phyloP scores from a whole-genome alignment of 2,113 vertebrate species.

The Neopipo cinnamomea region DNA sequence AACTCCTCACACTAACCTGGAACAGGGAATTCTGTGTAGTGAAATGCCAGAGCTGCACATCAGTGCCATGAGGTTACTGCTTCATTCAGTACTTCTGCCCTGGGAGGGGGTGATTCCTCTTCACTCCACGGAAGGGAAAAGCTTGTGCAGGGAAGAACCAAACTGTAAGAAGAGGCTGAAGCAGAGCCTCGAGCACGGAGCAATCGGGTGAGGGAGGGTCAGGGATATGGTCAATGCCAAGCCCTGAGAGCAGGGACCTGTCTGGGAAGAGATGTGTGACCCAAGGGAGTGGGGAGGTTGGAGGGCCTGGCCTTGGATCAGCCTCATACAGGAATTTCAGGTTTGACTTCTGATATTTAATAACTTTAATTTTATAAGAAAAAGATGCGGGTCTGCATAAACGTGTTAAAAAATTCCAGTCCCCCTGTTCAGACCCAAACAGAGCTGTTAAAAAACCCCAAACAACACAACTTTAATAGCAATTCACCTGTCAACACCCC shows the following conservation, averaged over 20 bases:
- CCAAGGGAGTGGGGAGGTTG: fast-evolving
- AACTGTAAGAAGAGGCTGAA: background rate
- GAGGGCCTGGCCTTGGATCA: background rate
- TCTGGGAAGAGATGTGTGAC: background rate
- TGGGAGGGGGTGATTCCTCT: background rate
- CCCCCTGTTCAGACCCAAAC: background rate
- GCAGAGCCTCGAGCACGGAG: background rate
- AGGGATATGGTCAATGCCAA: background rate
- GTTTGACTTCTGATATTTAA: background rate
- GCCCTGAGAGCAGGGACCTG: background rate
- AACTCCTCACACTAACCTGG: background rate
- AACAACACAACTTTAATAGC: background rate
- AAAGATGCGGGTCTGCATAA: background rate
- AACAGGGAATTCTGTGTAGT: background rate
- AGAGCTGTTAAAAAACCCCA: background rate
- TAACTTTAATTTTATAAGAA: background rate
- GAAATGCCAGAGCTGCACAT: background rate
- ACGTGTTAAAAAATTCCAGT: background rate
- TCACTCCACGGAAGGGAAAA: background rate
- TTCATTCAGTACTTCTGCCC: background rate
- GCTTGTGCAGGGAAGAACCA: background rate
- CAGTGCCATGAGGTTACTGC: background rate
- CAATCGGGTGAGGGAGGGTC: background rate
- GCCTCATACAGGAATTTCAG: background rate
- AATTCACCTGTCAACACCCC: background rate